Evolutionary conservation across 2,888 invertebrate species (phyloP), one percentile per base, ranked within the genome.

Genomic region (Apoda limacodes): DNA sequence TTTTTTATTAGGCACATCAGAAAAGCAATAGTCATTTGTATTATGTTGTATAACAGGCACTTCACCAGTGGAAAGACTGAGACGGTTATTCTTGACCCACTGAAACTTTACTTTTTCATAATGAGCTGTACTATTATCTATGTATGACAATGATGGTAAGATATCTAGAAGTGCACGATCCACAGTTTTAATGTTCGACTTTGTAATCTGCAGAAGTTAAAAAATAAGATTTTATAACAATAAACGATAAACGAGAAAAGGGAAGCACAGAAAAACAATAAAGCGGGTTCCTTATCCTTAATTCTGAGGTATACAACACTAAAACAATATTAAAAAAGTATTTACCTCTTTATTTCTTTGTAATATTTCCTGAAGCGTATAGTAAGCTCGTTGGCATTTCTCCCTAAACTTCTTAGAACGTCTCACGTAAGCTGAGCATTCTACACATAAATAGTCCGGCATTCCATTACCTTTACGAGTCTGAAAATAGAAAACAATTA

Each of bases 301-400:
- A n/a, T n/a, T n/a, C n/a, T n/a, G n/a, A n/a, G n/a, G n/a, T n/a
- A n/a, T n/a, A n/a, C n/a, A n/a, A n/a, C n/a, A n/a, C n/a, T n/a
- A n/a, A n/a, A n/a, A n/a, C n/a, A n/a, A n/a, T 27, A 12, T 23
- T 20, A 22, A 22, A 32, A 17, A 31, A 13, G 13, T 11, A 25
- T 31, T 39, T 50, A 74, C 76, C 62, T 72, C 60, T 41, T 65
- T 58, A 39, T 60, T 61, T 28, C 34, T 60, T n/a, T 42, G 36
- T 28, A 75, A 41, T 35, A 76, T 48, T 49, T 72, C 64, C 32
- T 57, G 52, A 25, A 80, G 48, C 19, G 60, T 45, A 42, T 55
- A 78, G 48, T 69, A 52, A 3, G 76, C 63, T 33, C 63, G 55
- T 23, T 75, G 71, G 43, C 78, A 76, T 59, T 62, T 72, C 9